Evolutionary conservation across 2,113 vertebrate species (phyloP), one percentile per base, ranked within the genome.

Genomic region (Peromyscus leucopus): DNA sequence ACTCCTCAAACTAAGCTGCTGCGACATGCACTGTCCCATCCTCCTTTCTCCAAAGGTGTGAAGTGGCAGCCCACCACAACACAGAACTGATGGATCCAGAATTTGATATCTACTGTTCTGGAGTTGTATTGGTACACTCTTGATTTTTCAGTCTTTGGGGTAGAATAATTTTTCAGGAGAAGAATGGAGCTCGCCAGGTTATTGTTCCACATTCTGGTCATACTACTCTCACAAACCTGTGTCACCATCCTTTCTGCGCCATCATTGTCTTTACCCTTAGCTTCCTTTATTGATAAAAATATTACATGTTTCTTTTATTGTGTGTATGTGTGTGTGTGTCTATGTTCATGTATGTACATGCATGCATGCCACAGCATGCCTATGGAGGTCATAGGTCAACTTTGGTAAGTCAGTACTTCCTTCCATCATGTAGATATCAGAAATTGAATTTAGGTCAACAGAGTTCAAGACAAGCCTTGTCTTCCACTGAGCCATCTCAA

Each of bases 11-110:
- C 2, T 2, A 24, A 51, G 39, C 19, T 67, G 1, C 7, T 16
- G 69, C 31, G 6, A 1, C 57, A 28, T 10, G 0, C 36, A 36
- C 0, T n/a, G 16, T 72, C 5, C 19, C 67, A 42, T 15, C 16
- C 9, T 9, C 19, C 31, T 22, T 87, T 88, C 61, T 72, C 26
- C 12, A 21, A 5, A 69, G 57, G 7, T 46, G 10, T 15, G 39
- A 82, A 46, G 2, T 42, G 2, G 76, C 5, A 28, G n/a, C 51
- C 65, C 36, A 55, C 46, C 48, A 22, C 2, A n/a, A n/a, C 12
- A 5, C 7, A 7, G 46, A 24, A 51, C 3, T 42, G 5, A 10
- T 1, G 2, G 28, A 51, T n/a, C 36, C 33, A 74, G 31, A 33
- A 51, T 75, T n/a, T n/a, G 31, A 48, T 5, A 33, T 71, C 42